These are phyloP conservation scores for Cactoblastis cactorum DNA, from an alignment of 2,888 invertebrate species.

Conservation along the genomic window DNA sequence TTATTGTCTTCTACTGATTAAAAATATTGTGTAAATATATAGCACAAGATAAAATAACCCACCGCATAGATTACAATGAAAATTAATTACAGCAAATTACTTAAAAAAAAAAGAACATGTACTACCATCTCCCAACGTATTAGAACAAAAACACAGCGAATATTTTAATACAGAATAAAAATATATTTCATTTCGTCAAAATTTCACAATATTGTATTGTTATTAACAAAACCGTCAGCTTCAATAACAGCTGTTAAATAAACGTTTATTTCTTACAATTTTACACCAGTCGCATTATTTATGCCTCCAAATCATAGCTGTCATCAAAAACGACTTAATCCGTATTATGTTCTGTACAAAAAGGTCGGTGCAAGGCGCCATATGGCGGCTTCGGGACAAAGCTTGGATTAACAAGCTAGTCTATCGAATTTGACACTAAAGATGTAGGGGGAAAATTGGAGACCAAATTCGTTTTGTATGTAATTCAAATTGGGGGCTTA, in stretches of 20 bases:
- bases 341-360: conserved; percentile 53
- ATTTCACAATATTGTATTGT: neutral
- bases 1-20: too few relatives aligned
- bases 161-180: too few relatives aligned
- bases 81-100: too few relatives aligned
- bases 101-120: too few relatives aligned
- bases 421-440: conserved; percentile 43
- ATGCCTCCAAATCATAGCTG: conserved; percentile 36
- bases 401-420: conserved; percentile 59
- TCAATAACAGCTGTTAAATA: conserved; percentile 42
- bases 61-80: too few relatives aligned
- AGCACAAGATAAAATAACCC: too few relatives aligned
- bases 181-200: neutral
- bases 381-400: conserved; percentile 42
- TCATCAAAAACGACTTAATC: conserved; percentile 58
- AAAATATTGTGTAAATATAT: too few relatives aligned
- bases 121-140: too few relatives aligned
- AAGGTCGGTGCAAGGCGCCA: conserved; percentile 59
- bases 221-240: conserved; percentile 19
- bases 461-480: conserved; percentile 38
- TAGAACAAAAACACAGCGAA: too few relatives aligned
- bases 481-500: conserved; percentile 45
- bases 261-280: conserved; percentile 49
- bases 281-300: conserved; percentile 54
- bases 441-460: conserved; percentile 11